phyloP scores from a whole-genome alignment of 2,888 invertebrate species.

The Willowsia nigromaculata region DNA sequence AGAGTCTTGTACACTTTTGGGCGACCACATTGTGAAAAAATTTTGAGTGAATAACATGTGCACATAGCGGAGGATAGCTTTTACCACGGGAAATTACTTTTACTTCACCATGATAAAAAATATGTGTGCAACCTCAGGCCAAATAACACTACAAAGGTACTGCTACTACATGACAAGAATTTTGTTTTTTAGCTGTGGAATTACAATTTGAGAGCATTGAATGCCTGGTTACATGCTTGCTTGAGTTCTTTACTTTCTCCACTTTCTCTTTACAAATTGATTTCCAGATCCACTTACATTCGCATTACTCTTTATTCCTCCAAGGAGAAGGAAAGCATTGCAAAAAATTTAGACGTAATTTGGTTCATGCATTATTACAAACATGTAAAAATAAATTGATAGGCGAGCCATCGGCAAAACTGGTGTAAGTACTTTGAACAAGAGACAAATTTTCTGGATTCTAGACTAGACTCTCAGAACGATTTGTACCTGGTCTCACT shows the following conservation, averaged over 20 bases:
- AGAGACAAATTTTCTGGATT: conserved; percentile 37
- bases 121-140: conserved; percentile 37
- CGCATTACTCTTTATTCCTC: conserved; percentile 53
- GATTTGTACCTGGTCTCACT: background rate
- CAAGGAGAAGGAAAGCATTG: conserved; percentile 42
- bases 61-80: background rate
- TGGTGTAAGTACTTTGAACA: background rate
- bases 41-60: conserved; percentile 29
- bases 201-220: conserved; percentile 26
- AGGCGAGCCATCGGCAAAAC: conserved; percentile 13
- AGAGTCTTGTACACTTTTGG: conserved; percentile 15
- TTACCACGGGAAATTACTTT: conserved; percentile 65
- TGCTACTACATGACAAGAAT: conserved; percentile 52
- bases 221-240: conserved; percentile 2
- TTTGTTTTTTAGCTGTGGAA: conserved; percentile 32
- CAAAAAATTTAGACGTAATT: conserved; percentile 65
- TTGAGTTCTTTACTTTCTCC: conserved; percentile 15
- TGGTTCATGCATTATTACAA: conserved; percentile 52
- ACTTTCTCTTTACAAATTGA: conserved; percentile 49
- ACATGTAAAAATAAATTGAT: conserved; percentile 47
- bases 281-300: conserved; percentile 63
- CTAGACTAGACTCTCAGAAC: background rate
- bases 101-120: conserved; percentile 59
- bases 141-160: conserved; percentile 21
- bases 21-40: conserved; percentile 9